Evolutionary conservation across 1,140 invertebrate genomes (phyloP), one percentile per base, ranked within the genome.

Genomic region (Drosophila obscura): DNA sequence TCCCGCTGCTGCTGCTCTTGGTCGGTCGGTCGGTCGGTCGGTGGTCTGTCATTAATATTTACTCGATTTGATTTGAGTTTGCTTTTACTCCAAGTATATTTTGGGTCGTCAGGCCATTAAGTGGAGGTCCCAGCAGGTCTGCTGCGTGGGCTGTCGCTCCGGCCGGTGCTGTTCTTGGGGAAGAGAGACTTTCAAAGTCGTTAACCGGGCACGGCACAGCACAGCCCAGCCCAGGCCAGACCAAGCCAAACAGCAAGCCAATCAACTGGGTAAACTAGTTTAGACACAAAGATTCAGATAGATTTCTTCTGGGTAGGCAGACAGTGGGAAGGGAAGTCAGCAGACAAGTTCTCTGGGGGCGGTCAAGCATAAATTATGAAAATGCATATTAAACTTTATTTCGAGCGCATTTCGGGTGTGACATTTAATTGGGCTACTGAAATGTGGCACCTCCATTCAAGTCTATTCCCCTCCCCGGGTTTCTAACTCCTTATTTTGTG

Each of bases 261-360:
- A 87, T 87, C 81, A 78, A 74, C 39, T 80, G 65, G 45, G 67
- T 49, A 84, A 87, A 85, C 82, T 87, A 87, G 82, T 85, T 85
- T 87, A 67, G 73, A 77, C 75, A 13, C 35, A 39, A 39, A 39
- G 35, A 39, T 39, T 13, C 35, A 61, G 56, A 73, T 56, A 41
- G 50, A 74, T 41, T 67, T 74, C 75, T 66, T 74, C 48, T 51
- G 15, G 46, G 31, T 50, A n/a, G 44, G 11, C n/a, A 8, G 9
- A 9, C 11, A 24, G 58, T n/a, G 8, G n/a, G 16, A 31, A 4
- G 15, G 24, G 46, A 22, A 28, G 43, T 28, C 22, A 52, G 41
- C 45, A 41, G 80, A 84, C 82, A 85, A 87, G 73, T 78, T 81
- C 77, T 68, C 46, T 50, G 16, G 9, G 44, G 16, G 24, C 43